phyloP scores from a whole-genome alignment of 2,113 vertebrate genomes.

The Setophaga kirtlandii region DNA sequence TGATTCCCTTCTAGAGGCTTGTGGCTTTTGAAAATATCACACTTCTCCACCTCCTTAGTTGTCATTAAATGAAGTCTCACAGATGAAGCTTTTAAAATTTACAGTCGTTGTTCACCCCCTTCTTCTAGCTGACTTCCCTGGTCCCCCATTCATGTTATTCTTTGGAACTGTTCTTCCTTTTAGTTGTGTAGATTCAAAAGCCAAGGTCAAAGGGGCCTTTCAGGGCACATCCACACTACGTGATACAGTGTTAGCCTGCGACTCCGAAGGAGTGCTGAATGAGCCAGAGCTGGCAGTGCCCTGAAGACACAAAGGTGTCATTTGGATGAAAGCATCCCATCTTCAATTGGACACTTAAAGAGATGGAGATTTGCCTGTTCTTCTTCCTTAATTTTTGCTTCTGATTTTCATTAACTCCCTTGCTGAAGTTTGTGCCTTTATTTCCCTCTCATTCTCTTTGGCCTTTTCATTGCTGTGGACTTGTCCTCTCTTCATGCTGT shows the following conservation, averaged over 20 bases:
- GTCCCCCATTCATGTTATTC: neutral
- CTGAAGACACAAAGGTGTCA: neutral
- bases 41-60: neutral
- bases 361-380: neutral
- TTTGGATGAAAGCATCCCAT: neutral
- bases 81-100: neutral
- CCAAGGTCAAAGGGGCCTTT: conserved; percentile 12
- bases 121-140: neutral
- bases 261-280: neutral
- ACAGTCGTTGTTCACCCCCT: neutral
- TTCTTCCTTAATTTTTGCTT: neutral
- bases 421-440: neutral
- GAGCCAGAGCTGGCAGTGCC: neutral
- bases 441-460: neutral
- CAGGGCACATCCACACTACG: neutral
- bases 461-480: neutral
- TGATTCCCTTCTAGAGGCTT: neutral
- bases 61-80: neutral
- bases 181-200: neutral
- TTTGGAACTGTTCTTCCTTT: conserved; percentile 10
- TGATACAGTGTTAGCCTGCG: neutral
- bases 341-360: neutral
- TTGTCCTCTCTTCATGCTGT: neutral
- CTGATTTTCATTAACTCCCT: neutral
- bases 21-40: neutral